Evolutionary conservation across 2,888 invertebrate species (phyloP).

Genomic region (Tanaodytes sp.): DNA sequence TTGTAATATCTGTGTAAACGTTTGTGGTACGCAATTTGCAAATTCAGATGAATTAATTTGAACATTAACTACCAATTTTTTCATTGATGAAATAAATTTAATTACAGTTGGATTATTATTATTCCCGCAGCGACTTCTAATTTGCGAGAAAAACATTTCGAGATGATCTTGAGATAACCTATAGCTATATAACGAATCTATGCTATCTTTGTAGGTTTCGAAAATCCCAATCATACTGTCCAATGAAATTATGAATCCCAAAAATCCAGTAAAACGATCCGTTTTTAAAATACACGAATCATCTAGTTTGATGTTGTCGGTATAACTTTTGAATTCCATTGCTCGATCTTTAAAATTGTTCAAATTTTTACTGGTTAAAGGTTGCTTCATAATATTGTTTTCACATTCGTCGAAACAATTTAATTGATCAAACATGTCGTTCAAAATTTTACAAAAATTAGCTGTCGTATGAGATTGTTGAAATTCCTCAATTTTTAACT

Average conservation of each 20-base stretch:
- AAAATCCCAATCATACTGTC: slow-evolving; percentile 9
- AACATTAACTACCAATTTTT: too few species aligned
- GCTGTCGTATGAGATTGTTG: slow-evolving; percentile 46
- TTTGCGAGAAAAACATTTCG: slow-evolving; percentile 35
- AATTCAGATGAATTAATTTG: too few species aligned
- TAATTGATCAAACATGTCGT: slow-evolving; percentile 59
- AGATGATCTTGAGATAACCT: slow-evolving; percentile 36
- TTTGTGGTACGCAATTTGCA: too few species aligned
- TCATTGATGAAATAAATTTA: too few species aligned
- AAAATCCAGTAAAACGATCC: slow-evolving; percentile 11
- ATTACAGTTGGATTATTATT: slow-evolving; percentile 56
- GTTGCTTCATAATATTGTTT: slow-evolving; percentile 15
- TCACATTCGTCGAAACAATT: too few species aligned
- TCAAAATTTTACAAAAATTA: slow-evolving; percentile 51
- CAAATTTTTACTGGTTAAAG: slow-evolving; percentile 13
- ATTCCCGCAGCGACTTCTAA: slow-evolving; percentile 36
- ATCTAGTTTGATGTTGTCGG: too few species aligned
- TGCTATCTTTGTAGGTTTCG: too few species aligned
- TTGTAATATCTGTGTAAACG: too few species aligned
- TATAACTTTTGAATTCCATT: too few species aligned
- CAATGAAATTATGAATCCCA: slow-evolving; percentile 18
- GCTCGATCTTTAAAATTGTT: neutral
- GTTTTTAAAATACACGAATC: slow-evolving; percentile 1
- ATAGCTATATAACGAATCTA: too few species aligned
- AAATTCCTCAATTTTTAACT: slow-evolving; percentile 36